Base-by-base conservation (phyloP, 1,140 invertebrate genomes). In the Drosophila sp. region DNA sequence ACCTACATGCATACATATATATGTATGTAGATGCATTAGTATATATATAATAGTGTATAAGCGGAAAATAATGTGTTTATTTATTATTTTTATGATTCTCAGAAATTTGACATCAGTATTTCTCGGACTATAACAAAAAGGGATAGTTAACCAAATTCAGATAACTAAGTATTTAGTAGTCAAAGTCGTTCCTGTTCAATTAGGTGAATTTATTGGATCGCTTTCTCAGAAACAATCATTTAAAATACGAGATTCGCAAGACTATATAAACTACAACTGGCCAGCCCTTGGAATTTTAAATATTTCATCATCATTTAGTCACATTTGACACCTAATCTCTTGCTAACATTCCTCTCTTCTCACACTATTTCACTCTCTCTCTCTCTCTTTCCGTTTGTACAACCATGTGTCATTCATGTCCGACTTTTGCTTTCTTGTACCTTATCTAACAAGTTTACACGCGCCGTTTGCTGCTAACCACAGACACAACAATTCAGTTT, bases 361-460 rank as follows among this genome's bases (percentile, higher is more conserved):
- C 17, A 17, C 17, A 17, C 17, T 17, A 17, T 25, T 7, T 50
- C 44, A 27, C 44, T 50, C 25, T 50, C 23, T 8, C 23, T 10
- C 2, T 50, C 44, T 47, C 44, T 47, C 44, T 2, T 17, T 47
- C 44, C 7, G 1, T 50, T 11, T 38, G 35, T 38, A 38, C 10
- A 38, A 38, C 7, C 29, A n/a, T 56, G 54, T 56, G 56, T 25
- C 56, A 58, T 58, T 58, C 32, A 58, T 58, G 56, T 35, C 32
- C 32, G 17, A 58, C 56, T 58, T 58, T 58, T 58, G 32, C 56
- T 70, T 72, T 56, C 60, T 40, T 27, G 17, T 50, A 66, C 41
- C 84, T 71, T 69, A 81, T 86, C 79, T 85, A 57, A 78, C 47
- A 86, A 61, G 55, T 65, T 66, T 78, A 81, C 82, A 85, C 81